Base-by-base conservation (phyloP, 2,888 invertebrate species). In the Caenorhabditis uteleia region DNA sequence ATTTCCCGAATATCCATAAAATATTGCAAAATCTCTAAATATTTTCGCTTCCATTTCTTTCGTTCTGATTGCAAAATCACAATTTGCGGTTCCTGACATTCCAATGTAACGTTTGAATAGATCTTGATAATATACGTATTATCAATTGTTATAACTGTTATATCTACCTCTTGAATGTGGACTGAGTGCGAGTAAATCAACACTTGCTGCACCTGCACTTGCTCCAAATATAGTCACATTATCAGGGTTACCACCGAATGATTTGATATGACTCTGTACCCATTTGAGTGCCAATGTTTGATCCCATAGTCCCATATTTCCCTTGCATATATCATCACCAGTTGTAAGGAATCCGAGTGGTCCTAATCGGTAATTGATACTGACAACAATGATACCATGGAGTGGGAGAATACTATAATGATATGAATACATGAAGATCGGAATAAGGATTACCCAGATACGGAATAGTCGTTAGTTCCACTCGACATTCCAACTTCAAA, bases 151-250 rank as follows among this genome's bases (percentile, higher is more conserved):
- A 3, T 5, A 25, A 12, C 6, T 18, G 6, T 18, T 44, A 12
- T 25, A 18, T 18, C 21, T 21, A 74, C 75, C 64, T 56, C 68
- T 58, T 1, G 77, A 74, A 46, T 74, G 59, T 2, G 77, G 77
- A 12, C 71, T 71, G 20, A 77, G 29, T 2, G 64, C 38, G 10
- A 77, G 68, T 2, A 72, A 49, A 50, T 77, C 77, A 7, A 56
- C 65, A 27, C 65, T 60, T 2, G 64, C 73, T 26, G 71, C 78
- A 14, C 78, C 79, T 8, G 78, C 78, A 51, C 74, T 75, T 34
- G 79, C 78, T 2, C 79, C 79, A 51, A 81, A 80, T 8, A 81
- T 60, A 1, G 82, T 82, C 16, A 82, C 73, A 45, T 76, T 77
- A 14, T 67, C 47, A 3, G 78, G 69, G 43, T 82, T 70, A 8